Evolutionary conservation across 2,797 vertebrate genomes (phyloP), one percentile per base, ranked within the genome.

Genomic region (Myotis daubentonii): DNA sequence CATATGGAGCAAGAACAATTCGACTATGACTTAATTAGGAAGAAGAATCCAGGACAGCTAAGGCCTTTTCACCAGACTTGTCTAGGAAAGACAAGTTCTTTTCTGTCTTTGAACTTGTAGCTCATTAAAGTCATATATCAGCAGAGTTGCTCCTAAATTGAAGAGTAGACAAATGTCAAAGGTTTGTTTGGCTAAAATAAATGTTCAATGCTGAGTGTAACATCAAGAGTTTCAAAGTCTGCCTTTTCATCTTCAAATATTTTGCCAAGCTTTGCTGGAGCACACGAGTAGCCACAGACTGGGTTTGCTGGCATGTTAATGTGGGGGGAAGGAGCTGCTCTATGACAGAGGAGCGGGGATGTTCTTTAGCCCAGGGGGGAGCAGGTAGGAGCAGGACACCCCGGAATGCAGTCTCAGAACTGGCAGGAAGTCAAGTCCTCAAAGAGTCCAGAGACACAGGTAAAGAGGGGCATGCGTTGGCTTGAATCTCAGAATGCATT

Each of bases 301-400:
- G n/a, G 62, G 78, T 44, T 91, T 94, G 65, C 90, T 96, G 96
- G 90, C 94, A 94, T 90, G 72, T 95, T 89, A 92, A 93, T 88
- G 82, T 85, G 8, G 80, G 60, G 92, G 92, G 80, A 75, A 57
- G 72, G 65, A 95, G 62, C 49, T 95, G 49, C 36, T 0, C 0
- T 91, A 41, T 79, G 80, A 95, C 74, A 92, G 84, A 51, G 84
- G 84, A 91, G 41, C 66, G 89, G 89, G 66, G 93, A 96, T 75
- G 68, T 97, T 94, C 72, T 80, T 96, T 89, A 95, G 96, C 96
- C 94, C 88, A 87, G 91, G 95, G 92, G 96, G 41, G 17, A 83
- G 8, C 88, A 97, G 96, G 95, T 76, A 84, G 79, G 36, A 95
- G 65, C 70, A 47, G 10, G 81, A 93, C 51, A 92, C 83, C 90